Percentiles rank a stretch among this genome's conserved stretches.
Conservation (phyloP, 2,113 vertebrate genomes). For the Alethe diademata region DNA sequence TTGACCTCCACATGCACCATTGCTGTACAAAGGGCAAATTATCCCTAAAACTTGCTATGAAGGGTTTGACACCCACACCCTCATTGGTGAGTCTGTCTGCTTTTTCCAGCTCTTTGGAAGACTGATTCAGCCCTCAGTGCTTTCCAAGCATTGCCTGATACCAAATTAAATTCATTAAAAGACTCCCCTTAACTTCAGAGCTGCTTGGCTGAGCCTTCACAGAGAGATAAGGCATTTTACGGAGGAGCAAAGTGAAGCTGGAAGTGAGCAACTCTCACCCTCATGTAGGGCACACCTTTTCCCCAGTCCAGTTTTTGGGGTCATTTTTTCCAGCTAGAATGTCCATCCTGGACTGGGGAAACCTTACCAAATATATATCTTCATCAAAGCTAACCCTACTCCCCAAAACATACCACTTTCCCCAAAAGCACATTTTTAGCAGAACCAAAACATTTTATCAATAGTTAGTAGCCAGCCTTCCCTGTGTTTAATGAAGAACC, state of each 20-base stretch:
- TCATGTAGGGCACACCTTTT: accelerated
- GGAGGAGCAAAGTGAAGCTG: accelerated
- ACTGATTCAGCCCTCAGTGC: background rate
- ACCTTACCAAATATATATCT: accelerated
- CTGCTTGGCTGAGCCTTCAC: background rate
- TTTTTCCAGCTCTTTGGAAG: background rate
- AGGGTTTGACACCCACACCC: background rate
- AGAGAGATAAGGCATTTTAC: background rate
- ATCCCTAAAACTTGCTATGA: background rate
- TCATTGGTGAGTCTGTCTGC: accelerated
- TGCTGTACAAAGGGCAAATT: background rate
- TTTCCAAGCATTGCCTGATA: background rate
- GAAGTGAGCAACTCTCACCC: background rate
- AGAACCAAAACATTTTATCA: background rate
- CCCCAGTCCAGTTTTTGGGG: background rate
- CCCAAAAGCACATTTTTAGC: background rate
- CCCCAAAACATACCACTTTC: background rate
- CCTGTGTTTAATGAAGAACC: background rate
- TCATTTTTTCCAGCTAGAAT: background rate
- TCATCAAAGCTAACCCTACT: background rate
- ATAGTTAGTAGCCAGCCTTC: background rate
- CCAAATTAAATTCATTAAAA: background rate
- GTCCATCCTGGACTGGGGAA: background rate
- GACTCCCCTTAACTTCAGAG: background rate
- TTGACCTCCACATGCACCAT: background rate